Evolutionary conservation across 1,140 invertebrate genomes (phyloP), one percentile per base, ranked within the genome.

Genomic region (Euwallacea similis): DNA sequence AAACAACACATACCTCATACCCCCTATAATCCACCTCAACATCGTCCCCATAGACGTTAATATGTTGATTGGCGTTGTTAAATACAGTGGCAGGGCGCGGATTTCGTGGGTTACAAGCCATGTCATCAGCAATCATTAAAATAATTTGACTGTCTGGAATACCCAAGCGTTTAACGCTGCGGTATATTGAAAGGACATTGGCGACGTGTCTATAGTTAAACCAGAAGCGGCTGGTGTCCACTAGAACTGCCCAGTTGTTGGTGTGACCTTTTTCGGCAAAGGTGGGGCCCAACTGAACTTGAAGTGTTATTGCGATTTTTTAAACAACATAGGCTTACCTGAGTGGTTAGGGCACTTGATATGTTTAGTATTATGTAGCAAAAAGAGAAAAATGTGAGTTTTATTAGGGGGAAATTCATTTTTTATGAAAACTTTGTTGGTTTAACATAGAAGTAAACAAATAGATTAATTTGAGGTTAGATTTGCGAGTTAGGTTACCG

Each of bases 131-230:
- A 58, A 99, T 90, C 97, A 99, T 99, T 46, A 99, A 81, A 77
- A 99, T 98, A 59, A 99, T 99, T 83, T 94, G 92, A 60, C 92
- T 93, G 81, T 99, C 97, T 7, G 97, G 97, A 74, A 99, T 99
- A 44, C 98, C 98, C 2, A 99, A 85, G 15, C 97, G 86, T 83
- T 99, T 99, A 0, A 99, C 96, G 80, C 96, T 98, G 0, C 97
- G 88, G 80, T 99, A 99, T 78, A 99, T 96, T 0, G 97, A 99
- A 46, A 99, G 84, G 0, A 98, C 98, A 83, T 99, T 99, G 0
- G 98, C 96, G 10, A 98, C 96, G 89, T 99, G 98, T 44, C 98
- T 87, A 82, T 99, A 99, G 83, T 99, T 99, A 77, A 99, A 99
- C 98, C 98, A 99, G 84, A 99, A 99, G 66, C 97, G 85, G 2